Evolutionary conservation across 2,888 invertebrate species (phyloP).

Genomic region (Augiades crinisus): DNA sequence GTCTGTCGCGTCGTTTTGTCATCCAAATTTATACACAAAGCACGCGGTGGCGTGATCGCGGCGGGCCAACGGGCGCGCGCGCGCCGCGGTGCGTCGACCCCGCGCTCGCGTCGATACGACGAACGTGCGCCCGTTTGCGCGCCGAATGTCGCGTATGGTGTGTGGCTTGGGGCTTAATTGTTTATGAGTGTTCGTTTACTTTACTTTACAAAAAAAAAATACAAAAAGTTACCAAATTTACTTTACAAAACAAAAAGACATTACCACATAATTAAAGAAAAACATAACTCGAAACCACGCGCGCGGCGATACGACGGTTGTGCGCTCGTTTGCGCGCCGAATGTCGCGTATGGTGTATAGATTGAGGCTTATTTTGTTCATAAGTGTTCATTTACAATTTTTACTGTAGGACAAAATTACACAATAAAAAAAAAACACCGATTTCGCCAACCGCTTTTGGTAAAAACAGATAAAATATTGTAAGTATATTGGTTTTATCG

Average conservation of each 20-base stretch:
- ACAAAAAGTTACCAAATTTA: background rate
- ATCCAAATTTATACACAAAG: constrained; percentile 70
- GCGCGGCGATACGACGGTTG: background rate
- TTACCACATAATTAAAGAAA: too few species aligned
- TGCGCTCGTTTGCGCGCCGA: background rate
- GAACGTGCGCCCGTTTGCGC: background rate
- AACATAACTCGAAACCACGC: constrained; percentile 53
- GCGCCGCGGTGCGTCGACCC: constrained; percentile 62
- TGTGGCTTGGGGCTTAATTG: too few species aligned
- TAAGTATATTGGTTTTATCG: constrained; percentile 53
- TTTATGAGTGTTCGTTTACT: too few species aligned
- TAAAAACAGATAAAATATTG: constrained; percentile 36
- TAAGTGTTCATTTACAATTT: too few species aligned
- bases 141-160: background rate
- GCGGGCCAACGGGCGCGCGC: constrained; percentile 53
- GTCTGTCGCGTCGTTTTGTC: constrained; percentile 41
- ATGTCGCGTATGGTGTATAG: too few species aligned
- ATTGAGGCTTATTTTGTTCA: too few species aligned
- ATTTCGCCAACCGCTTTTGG: constrained; percentile 17
- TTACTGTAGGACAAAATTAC: background rate
- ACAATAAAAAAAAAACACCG: constrained; percentile 20
- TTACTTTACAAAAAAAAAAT: constrained; percentile 7
- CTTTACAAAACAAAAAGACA: background rate
- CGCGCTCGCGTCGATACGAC: constrained; percentile 30
- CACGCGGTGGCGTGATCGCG: constrained; percentile 65